Percentiles rank a stretch among this genome's conserved stretches.
phyloP scores from a whole-genome alignment of 2,888 invertebrate genomes.

The Frankliniella fusca region DNA sequence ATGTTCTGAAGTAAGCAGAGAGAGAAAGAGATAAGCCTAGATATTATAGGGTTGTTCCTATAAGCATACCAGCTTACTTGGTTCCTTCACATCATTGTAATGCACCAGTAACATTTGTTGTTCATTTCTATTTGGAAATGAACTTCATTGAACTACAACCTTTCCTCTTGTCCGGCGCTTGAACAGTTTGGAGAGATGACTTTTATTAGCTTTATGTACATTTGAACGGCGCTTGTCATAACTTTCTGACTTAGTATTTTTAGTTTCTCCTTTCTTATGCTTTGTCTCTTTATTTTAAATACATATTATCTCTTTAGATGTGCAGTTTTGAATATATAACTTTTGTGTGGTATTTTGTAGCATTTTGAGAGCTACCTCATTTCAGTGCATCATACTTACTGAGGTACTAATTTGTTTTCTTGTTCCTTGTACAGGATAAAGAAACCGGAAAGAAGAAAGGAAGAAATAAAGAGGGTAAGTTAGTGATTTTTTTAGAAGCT shows the following conservation, averaged over 20 bases:
- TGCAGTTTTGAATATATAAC: background rate
- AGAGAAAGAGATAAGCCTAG: background rate
- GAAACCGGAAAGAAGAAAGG: conserved; percentile 76
- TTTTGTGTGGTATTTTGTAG: conserved; percentile 20
- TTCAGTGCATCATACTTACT: background rate
- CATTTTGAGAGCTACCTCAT: too few relatives aligned
- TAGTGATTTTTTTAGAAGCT: background rate
- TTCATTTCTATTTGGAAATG: too few relatives aligned
- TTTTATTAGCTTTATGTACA: background rate
- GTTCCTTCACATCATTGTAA: too few relatives aligned
- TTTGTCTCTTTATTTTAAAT: conserved; percentile 27
- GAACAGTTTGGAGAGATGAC: background rate
- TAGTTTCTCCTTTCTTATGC: conserved; percentile 29
- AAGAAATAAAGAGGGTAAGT: conserved; percentile 85
- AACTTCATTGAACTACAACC: too few relatives aligned
- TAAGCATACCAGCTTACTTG: too few relatives aligned
- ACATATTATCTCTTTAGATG: too few relatives aligned
- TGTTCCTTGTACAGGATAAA: conserved; percentile 61
- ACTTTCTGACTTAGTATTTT: background rate
- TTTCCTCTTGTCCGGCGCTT: too few relatives aligned
- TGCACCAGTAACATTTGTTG: too few relatives aligned
- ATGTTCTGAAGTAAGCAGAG: conserved; percentile 14
- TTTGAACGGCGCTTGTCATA: background rate
- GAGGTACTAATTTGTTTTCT: conserved; percentile 18
- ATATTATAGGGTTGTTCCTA: too few relatives aligned